Conservation (phyloP, 2,888 invertebrate genomes). For the Fragum whitleyi region DNA sequence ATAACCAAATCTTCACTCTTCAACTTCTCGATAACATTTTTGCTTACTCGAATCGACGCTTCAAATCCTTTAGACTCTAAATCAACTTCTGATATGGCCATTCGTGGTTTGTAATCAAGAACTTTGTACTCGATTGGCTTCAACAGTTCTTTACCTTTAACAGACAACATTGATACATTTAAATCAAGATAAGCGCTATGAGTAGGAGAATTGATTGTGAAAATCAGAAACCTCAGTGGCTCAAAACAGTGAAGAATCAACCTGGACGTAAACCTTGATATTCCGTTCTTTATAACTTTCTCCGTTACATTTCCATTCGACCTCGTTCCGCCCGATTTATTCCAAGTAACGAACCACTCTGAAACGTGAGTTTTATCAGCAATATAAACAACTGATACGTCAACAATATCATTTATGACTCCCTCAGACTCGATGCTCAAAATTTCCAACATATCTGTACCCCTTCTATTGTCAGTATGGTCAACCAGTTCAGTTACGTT, state of each 20-base stretch:
- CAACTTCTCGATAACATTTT: background rate
- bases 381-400: background rate
- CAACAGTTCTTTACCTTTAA: background rate
- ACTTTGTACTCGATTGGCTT: background rate
- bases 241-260: background rate
- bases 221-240: background rate
- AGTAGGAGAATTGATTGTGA: background rate
- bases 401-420: background rate
- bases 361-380: background rate
- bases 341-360: background rate
- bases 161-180: background rate
- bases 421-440: background rate
- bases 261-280: background rate
- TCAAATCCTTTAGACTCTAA: background rate
- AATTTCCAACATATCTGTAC: background rate
- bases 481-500: background rate
- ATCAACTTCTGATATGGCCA: background rate
- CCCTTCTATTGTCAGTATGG: background rate
- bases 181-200: background rate
- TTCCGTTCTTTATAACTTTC: background rate
- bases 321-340: background rate
- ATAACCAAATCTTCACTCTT: background rate
- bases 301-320: background rate
- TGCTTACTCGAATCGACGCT: background rate
- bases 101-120: background rate